Evolutionary conservation across 2,113 vertebrate species (phyloP).

Genomic region (Amphiprion percula): DNA sequence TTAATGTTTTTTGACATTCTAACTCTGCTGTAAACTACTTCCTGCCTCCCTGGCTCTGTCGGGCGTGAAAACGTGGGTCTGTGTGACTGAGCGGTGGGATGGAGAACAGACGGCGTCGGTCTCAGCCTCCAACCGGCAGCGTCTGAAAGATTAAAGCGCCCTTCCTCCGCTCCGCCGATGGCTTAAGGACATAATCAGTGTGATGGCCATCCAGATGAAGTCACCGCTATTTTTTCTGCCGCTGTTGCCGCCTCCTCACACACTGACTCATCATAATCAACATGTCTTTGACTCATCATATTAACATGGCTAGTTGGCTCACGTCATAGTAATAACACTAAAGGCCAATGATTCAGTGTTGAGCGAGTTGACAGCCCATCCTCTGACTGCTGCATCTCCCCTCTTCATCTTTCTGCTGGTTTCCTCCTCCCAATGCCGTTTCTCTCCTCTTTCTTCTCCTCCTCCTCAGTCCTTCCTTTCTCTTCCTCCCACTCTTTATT

Average conservation of each 20-base stretch:
- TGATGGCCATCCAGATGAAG: slow-evolving; percentile 31
- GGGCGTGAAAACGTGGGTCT: neutral
- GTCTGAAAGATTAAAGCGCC: slow-evolving; percentile 15
- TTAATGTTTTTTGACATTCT: too few relatives aligned
- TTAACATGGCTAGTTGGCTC: slow-evolving; percentile 34
- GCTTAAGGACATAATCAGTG: slow-evolving; percentile 9
- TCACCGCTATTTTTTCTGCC: neutral
- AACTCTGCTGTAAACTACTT: too few relatives aligned
- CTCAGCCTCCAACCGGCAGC: neutral
- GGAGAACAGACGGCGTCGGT: neutral
- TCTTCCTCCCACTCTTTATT: neutral
- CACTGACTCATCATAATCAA: slow-evolving; percentile 43
- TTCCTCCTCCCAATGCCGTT: neutral
- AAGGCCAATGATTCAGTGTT: slow-evolving; percentile 37
- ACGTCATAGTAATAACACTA: slow-evolving; percentile 42
- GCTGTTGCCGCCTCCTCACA: slow-evolving; percentile 7
- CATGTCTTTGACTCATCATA: slow-evolving; percentile 54
- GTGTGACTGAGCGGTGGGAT: neutral
- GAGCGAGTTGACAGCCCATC: slow-evolving; percentile 15
- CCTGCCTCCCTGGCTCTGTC: neutral
- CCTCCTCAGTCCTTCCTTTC: neutral
- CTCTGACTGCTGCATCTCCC: neutral
- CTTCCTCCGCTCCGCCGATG: neutral
- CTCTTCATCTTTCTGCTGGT: neutral
- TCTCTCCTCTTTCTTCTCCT: neutral